phyloP scores from a whole-genome alignment of 2,113 vertebrate species.

The Bagarius yarrelli region DNA sequence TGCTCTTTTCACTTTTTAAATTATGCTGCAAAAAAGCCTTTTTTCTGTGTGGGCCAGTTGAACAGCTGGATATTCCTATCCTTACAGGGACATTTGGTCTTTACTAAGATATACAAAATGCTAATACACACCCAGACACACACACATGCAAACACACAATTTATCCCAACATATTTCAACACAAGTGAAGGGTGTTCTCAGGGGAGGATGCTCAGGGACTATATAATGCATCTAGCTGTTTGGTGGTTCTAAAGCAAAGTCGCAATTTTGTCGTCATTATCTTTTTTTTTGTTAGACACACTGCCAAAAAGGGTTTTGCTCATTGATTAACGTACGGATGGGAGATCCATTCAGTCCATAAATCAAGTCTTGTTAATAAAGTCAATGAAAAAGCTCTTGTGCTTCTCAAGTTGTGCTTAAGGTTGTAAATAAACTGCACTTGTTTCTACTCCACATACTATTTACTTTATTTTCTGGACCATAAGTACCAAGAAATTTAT shows the following conservation, averaged over 20 bases:
- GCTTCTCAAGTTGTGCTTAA: not conserved
- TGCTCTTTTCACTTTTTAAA: not conserved
- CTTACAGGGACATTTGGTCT: not conserved
- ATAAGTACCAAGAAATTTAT: not conserved
- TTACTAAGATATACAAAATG: not conserved
- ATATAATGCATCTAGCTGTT: not conserved
- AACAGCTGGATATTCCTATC: not conserved
- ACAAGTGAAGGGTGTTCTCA: not conserved
- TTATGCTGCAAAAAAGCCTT: not conserved
- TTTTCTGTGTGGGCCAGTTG: not conserved
- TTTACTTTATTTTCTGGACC: not conserved
- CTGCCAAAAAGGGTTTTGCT: not conserved
- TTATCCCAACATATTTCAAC: not conserved
- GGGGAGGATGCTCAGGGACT: not conserved
- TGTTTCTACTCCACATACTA: not conserved
- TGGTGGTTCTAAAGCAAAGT: not conserved
- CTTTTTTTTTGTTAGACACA: too few species aligned
- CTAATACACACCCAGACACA: not conserved
- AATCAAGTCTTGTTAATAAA: not conserved
- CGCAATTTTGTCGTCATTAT: not conserved
- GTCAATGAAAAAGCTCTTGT: not conserved
- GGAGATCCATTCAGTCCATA: not conserved
- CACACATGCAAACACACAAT: not conserved
- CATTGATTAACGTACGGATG: not conserved
- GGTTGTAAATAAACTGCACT: not conserved